These are phyloP conservation scores for Rhamphomyia laevipes DNA, from an alignment of 2,888 invertebrate species.

Conservation along the genomic window DNA sequence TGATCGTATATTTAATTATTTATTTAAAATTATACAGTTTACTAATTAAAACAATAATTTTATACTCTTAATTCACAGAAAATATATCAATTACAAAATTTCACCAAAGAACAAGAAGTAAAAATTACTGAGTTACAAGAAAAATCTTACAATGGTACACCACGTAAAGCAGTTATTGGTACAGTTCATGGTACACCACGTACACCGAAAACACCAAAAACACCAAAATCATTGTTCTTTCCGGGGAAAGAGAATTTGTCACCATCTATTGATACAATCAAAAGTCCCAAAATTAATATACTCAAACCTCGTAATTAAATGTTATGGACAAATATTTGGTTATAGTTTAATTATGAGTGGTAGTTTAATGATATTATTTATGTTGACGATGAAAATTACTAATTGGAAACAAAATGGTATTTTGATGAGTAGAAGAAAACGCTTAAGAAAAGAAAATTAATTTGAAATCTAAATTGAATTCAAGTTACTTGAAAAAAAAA, in stretches of 20 bases:
- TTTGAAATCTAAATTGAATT: no score
- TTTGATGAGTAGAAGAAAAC: no score
- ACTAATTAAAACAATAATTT: no score
- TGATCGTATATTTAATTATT: not conserved
- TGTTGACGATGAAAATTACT: no score
- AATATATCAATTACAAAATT: conserved; percentile 13
- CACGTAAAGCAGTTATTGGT: not conserved
- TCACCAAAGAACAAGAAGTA: conserved; percentile 14
- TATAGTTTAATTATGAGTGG: no score
- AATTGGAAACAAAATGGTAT: no score
- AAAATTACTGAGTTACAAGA: conserved; percentile 15
- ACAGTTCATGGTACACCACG: conserved; percentile 12
- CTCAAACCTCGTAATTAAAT: not conserved
- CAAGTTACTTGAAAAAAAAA: no score
- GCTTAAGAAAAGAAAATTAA: no score
- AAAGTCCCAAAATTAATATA: conserved; percentile 23
- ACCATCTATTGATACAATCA: conserved; percentile 26
- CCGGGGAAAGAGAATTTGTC: conserved; percentile 34
- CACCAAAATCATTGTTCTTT: conserved; percentile 33
- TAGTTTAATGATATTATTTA: no score
- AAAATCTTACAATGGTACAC: conserved; percentile 8
- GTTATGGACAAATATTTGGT: no score
- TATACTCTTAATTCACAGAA: no score
- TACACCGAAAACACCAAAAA: conserved; percentile 29
- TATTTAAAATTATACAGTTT: no score